phyloP scores from a whole-genome alignment of 2,888 invertebrate genomes.

The Endotricha flammealis region DNA sequence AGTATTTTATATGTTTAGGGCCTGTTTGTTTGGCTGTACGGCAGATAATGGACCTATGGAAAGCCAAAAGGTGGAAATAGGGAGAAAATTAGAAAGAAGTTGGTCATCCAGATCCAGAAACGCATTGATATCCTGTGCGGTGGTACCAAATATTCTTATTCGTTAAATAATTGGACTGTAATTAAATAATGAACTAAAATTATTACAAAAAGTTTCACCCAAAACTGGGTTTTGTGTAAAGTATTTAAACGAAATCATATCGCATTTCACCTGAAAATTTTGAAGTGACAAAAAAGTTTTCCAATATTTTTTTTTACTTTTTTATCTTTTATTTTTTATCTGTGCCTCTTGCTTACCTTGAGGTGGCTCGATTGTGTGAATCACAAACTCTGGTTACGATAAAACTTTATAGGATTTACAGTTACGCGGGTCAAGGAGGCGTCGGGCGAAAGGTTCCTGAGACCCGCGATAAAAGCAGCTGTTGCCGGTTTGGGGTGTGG shows the following conservation, averaged over 20 bases:
- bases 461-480: slow-evolving; percentile 17
- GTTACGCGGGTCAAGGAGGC: slow-evolving; percentile 7
- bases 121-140: too few relatives aligned
- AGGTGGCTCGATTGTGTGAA: background rate
- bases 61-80: too few relatives aligned
- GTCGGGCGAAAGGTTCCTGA: slow-evolving; percentile 11
- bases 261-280: background rate
- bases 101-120: too few relatives aligned
- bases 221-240: background rate
- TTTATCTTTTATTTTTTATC: background rate
- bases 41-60: too few relatives aligned
- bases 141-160: too few relatives aligned
- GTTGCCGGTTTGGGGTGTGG: slow-evolving; percentile 10
- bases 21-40: too few relatives aligned
- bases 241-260: background rate
- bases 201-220: background rate
- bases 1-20: too few relatives aligned
- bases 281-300: background rate
- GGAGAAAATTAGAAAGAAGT: too few relatives aligned
- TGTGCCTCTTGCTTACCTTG: background rate
- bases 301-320: background rate
- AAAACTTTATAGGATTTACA: slow-evolving; percentile 10
- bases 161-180: too few relatives aligned
- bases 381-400: slow-evolving; percentile 7
- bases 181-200: background rate